phyloP scores from a whole-genome alignment of 2,113 vertebrate species.

The Dermatemys mawii region DNA sequence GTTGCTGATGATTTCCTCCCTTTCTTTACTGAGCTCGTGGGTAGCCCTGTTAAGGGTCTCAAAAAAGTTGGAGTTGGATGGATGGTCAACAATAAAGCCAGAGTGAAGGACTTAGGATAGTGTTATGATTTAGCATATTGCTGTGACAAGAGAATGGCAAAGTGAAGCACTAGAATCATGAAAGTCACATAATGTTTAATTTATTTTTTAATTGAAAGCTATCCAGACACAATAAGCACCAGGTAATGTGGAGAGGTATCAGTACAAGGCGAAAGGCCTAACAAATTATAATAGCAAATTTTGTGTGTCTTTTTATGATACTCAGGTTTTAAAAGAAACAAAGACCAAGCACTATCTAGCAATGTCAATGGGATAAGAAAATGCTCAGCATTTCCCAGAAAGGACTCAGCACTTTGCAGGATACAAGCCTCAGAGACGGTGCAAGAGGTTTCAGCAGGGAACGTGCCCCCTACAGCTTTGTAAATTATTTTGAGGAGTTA shows the following conservation, averaged over 20 bases:
- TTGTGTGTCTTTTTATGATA: conserved; percentile 5
- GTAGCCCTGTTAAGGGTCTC: not conserved
- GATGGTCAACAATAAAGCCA: not conserved
- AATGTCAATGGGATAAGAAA: not conserved
- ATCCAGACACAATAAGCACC: not conserved
- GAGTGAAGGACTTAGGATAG: not conserved
- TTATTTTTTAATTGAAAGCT: not conserved
- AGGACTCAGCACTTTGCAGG: not conserved
- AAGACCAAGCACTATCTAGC: not conserved
- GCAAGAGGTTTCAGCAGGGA: conserved; percentile 50
- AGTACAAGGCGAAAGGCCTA: not conserved
- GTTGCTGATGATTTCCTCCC: not conserved
- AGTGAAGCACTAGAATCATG: not conserved
- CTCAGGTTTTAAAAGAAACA: not conserved
- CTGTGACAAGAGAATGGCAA: not conserved
- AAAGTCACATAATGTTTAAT: not conserved
- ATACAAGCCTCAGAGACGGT: not conserved
- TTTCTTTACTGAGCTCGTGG: conserved; percentile 25
- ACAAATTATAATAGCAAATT: not conserved
- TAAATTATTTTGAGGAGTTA: conserved; percentile 23
- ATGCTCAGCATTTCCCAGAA: not conserved
- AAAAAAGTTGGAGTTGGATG: not conserved
- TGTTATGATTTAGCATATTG: not conserved
- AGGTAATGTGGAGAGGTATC: not conserved
- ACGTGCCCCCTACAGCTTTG: conserved; percentile 21